Conservation (phyloP, 2,888 invertebrate species). For the Heliconius ethilla region DNA sequence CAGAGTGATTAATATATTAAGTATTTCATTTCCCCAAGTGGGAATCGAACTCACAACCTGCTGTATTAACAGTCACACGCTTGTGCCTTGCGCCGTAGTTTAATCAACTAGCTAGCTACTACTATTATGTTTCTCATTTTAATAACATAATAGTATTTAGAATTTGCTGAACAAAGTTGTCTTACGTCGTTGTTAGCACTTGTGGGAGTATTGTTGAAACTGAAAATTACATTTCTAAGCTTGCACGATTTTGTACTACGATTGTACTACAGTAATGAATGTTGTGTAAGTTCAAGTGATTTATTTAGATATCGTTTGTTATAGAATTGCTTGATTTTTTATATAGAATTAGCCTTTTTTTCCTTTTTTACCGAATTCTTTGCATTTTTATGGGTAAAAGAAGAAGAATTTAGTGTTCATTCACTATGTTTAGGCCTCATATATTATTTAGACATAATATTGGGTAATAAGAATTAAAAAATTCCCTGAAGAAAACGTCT, state of each 20-base stretch:
- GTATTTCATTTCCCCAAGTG: too few species aligned
- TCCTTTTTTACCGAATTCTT: background rate
- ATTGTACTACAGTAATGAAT: background rate
- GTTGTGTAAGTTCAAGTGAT: background rate
- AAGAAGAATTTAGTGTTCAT: background rate
- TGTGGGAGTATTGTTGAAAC: slow-evolving; percentile 17
- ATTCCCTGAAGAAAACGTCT: background rate
- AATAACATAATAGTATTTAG: background rate
- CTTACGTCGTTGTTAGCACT: slow-evolving; percentile 1
- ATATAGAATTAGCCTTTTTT: background rate
- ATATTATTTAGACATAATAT: too few species aligned
- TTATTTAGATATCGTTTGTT: background rate
- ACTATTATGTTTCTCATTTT: background rate
- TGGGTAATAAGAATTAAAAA: background rate
- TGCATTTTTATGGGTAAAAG: background rate
- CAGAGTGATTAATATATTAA: too few species aligned
- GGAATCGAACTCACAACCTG: too few species aligned
- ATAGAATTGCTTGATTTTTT: background rate
- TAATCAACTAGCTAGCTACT: background rate
- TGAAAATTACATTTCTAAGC: slow-evolving; percentile 10
- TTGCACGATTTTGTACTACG: background rate
- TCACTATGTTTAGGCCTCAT: background rate
- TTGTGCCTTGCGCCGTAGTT: too few species aligned
- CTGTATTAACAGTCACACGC: too few species aligned
- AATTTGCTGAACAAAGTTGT: slow-evolving; percentile 5